These are phyloP conservation scores for Cylindroiulus punctatus DNA, from an alignment of 2,888 invertebrate species.

Conservation along the genomic window DNA sequence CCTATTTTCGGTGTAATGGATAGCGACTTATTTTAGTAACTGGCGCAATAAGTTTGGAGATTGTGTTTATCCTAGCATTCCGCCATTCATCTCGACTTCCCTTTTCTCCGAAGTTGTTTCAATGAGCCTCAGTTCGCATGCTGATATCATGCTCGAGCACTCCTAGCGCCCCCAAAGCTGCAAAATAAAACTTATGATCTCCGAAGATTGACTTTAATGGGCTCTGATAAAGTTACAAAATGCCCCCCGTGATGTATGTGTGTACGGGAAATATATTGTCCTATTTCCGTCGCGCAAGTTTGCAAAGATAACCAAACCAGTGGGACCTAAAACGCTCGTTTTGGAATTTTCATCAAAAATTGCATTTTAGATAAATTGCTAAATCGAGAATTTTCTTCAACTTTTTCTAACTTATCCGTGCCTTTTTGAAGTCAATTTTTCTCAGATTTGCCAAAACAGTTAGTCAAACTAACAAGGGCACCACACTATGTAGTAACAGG, in stretches of 20 bases:
- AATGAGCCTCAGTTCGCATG: not conserved
- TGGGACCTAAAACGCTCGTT: not conserved
- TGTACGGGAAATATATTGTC: not conserved
- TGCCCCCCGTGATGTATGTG: constrained; percentile 21
- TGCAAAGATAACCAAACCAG: not conserved
- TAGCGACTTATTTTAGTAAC: not conserved
- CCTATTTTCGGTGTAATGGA: not conserved
- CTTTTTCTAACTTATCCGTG: no score
- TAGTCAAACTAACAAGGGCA: no score
- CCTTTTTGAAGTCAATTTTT: no score
- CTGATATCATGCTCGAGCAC: constrained; percentile 5
- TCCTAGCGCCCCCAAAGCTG: not conserved
- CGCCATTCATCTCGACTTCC: constrained; percentile 5
- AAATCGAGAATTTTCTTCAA: no score
- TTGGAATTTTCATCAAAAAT: not conserved
- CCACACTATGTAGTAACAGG: no score
- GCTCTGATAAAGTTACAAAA: constrained; percentile 21
- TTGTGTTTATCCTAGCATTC: not conserved
- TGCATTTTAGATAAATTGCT: not conserved
- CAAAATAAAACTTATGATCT: constrained; percentile 26
- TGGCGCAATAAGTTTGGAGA: not conserved
- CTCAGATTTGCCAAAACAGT: no score
- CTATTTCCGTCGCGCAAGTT: constrained; percentile 20
- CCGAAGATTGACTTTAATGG: constrained; percentile 27
- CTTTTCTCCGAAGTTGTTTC: not conserved